Conservation (phyloP, 2,797 vertebrate species). For the Hozukius guyotensis region DNA sequence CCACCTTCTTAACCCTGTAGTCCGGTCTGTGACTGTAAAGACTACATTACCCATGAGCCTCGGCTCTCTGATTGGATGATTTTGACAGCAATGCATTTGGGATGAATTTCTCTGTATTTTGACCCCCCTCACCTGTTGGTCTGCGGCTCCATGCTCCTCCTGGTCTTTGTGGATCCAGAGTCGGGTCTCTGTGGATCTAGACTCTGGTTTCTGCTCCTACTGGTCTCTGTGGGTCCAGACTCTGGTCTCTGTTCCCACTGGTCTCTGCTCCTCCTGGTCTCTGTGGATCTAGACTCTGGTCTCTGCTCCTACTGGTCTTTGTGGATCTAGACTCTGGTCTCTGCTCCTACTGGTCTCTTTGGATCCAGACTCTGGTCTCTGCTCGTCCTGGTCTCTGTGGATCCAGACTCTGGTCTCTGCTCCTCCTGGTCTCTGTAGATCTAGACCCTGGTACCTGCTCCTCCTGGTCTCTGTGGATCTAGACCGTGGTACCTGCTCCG, state of each 20-base stretch:
- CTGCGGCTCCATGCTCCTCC: not conserved
- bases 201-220: too few relatives aligned
- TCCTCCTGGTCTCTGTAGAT: not conserved
- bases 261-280: too few relatives aligned
- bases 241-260: too few relatives aligned
- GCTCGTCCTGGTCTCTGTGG: not conserved
- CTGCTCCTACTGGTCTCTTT: not conserved
- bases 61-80: not conserved
- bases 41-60: not conserved
- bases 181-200: not conserved
- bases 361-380: not conserved
- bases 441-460: not conserved
- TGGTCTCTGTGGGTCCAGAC: too few relatives aligned
- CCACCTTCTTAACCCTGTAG: not conserved
- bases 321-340: not conserved
- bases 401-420: not conserved
- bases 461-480: not conserved
- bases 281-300: not conserved
- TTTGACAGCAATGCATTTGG: constrained; percentile 5
- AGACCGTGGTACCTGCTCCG: not conserved
- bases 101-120: not conserved
- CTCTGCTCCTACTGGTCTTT: not conserved
- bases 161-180: not conserved
- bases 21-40: not conserved
- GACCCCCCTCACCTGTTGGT: not conserved